These are phyloP conservation scores for Apis laboriosa DNA, from an alignment of 1,140 invertebrate species.

Conservation along the genomic window DNA sequence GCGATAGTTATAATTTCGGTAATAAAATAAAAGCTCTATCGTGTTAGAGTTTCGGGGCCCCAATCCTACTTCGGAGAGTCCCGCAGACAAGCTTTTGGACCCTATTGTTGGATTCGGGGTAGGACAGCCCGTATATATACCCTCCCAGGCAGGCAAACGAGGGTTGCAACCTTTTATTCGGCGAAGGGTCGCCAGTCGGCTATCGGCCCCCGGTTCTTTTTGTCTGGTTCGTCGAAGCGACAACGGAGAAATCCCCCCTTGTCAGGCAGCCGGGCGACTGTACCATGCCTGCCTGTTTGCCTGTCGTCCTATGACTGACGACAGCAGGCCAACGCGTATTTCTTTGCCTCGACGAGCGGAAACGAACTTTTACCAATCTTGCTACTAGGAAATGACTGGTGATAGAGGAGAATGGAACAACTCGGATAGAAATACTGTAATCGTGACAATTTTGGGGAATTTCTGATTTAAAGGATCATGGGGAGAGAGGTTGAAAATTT, in stretches of 20 bases:
- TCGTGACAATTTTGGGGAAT: not conserved
- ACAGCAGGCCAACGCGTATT: constrained; percentile 18
- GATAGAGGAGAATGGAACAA: not conserved
- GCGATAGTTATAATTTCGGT: not conserved
- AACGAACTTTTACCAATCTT: constrained; percentile 30
- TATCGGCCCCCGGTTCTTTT: constrained; percentile 61
- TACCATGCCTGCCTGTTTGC: constrained; percentile 22
- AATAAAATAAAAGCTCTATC: too few species aligned
- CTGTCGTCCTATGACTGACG: constrained; percentile 34
- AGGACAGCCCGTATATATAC: constrained; percentile 54
- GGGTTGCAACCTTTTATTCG: constrained; percentile 71
- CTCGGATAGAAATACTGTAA: not conserved
- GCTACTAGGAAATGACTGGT: not conserved
- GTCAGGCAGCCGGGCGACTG: constrained; percentile 11
- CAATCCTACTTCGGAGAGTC: not conserved
- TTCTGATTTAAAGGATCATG: too few species aligned
- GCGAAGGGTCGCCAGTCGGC: constrained; percentile 61
- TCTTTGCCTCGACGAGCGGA: not conserved
- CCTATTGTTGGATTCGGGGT: constrained; percentile 65
- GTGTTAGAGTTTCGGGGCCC: not conserved
- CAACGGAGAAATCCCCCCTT: constrained; percentile 55
- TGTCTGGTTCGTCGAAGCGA: constrained; percentile 66
- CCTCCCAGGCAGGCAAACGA: constrained; percentile 52
- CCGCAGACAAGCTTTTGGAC: constrained; percentile 18
- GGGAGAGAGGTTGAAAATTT: not conserved